phyloP scores from a whole-genome alignment of 2,888 invertebrate genomes.

The Lycocerus yunnanus region DNA sequence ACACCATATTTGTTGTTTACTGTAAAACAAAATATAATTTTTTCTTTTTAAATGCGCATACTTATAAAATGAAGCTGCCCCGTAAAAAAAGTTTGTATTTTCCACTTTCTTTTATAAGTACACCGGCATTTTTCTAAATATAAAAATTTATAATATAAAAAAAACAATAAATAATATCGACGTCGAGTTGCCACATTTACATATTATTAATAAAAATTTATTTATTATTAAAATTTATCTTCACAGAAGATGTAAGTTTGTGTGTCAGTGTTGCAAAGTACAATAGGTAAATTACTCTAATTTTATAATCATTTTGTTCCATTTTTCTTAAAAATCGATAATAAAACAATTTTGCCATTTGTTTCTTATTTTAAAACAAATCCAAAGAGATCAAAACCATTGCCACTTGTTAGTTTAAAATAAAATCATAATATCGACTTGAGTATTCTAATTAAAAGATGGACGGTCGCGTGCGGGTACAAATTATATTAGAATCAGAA shows the following conservation, averaged over 20 bases:
- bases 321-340: constrained; percentile 23
- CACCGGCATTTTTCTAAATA: constrained; percentile 13
- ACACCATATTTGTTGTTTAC: constrained; percentile 41
- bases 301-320: constrained; percentile 27
- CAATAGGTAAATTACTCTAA: constrained; percentile 24
- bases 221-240: constrained; percentile 35
- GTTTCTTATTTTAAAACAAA: constrained; percentile 34
- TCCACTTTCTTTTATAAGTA: not conserved
- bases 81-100: not conserved
- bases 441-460: constrained; percentile 7
- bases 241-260: constrained; percentile 49
- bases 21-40: constrained; percentile 34
- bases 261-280: constrained; percentile 43
- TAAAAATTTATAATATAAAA: constrained; percentile 16
- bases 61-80: constrained; percentile 8
- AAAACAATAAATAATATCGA: not conserved
- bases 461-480: not conserved
- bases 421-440: constrained; percentile 22
- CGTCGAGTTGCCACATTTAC: constrained; percentile 18
- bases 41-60: constrained; percentile 30
- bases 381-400: constrained; percentile 54
- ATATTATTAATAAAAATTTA: constrained; percentile 23
- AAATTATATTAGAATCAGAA: not conserved
- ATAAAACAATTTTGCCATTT: constrained; percentile 3
- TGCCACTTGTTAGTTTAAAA: constrained; percentile 50